A percentile compares a stretch with the other conserved stretches of the same genome.
Conservation (phyloP, 2,797 vertebrate genomes). For the Gallinago solitaria region DNA sequence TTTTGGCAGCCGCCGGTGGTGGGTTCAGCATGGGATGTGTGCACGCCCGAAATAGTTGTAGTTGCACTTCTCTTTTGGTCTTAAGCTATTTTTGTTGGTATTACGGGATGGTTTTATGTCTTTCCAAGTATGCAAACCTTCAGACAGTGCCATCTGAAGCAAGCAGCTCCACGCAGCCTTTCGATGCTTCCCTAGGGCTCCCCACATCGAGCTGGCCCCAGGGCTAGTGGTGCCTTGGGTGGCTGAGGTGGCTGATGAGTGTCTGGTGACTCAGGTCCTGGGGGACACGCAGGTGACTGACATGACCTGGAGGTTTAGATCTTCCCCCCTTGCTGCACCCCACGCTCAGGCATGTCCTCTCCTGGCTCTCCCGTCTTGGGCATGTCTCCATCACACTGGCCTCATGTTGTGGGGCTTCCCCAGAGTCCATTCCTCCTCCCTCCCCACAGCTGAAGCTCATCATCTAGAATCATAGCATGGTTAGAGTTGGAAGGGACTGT, state of each 20-base stretch:
- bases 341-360: fast-evolving
- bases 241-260: background rate
- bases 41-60: fast-evolving
- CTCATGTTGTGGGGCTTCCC: background rate
- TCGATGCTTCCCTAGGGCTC: background rate
- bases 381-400: background rate
- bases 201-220: fast-evolving
- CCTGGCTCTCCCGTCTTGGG: fast-evolving
- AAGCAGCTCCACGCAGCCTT: background rate
- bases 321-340: background rate
- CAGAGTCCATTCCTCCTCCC: background rate
- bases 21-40: fast-evolving
- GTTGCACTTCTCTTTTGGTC: background rate
- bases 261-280: conserved; percentile 24
- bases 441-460: background rate
- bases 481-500: too few species aligned
- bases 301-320: background rate
- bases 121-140: background rate
- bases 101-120: background rate
- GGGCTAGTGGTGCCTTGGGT: background rate
- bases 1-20: background rate
- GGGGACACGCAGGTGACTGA: background rate
- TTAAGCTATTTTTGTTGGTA: background rate
- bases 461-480: too few species aligned
- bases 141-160: background rate